These are phyloP conservation scores for Cephus spinipes DNA, from an alignment of 2,888 invertebrate species.

Conservation along the genomic window DNA sequence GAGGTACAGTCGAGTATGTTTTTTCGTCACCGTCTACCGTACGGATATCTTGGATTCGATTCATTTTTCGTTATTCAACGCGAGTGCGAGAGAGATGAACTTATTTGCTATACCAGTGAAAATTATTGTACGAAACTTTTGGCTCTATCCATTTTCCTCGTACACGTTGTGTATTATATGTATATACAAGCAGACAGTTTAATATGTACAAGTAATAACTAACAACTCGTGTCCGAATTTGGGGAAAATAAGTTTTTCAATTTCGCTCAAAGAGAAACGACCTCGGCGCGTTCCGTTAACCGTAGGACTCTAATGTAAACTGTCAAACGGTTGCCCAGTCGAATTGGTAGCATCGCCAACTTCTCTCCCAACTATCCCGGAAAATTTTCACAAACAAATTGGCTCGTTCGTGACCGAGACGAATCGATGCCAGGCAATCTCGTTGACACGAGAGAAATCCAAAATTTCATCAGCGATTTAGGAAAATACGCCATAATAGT, in stretches of 20 bases:
- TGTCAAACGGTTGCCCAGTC: neutral
- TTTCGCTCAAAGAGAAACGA: neutral
- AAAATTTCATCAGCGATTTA: neutral
- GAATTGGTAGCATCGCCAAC: neutral
- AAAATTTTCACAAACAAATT: neutral
- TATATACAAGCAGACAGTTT: neutral
- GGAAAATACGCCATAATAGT: neutral
- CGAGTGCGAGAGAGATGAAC: no score
- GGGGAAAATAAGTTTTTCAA: neutral
- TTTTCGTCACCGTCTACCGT: neutral
- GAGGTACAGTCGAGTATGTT: neutral
- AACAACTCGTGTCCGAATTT: neutral
- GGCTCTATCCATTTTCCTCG: no score
- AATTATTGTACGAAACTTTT: no score
- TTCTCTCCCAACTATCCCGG: neutral
- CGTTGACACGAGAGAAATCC: neutral
- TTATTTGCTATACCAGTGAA: no score
- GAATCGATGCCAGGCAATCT: neutral
- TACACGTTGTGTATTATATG: no score
- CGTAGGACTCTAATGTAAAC: neutral
- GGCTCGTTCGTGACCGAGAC: neutral
- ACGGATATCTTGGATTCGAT: no score
- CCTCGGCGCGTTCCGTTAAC: neutral
- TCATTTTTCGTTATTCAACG: no score
- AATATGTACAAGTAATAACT: neutral